Conservation (phyloP, 1,140 invertebrate species). For the Nasonia longicornis region DNA sequence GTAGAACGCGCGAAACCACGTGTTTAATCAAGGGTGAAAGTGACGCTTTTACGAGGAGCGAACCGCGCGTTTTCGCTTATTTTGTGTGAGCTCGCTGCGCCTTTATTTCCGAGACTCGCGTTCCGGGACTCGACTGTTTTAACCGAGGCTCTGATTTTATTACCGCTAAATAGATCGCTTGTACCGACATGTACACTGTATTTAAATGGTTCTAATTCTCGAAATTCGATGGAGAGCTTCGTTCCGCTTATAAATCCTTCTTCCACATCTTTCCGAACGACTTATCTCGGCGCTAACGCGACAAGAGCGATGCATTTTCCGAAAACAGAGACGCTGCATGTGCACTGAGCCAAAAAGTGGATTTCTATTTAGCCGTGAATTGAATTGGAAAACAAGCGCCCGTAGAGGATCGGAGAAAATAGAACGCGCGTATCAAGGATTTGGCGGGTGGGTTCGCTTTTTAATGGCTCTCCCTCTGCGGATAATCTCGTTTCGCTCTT, state of each 20-base stretch:
- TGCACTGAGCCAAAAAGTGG: background rate
- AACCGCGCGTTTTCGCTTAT: background rate
- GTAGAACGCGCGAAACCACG: background rate
- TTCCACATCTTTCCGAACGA: no score
- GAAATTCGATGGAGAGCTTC: no score
- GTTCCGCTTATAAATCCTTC: no score
- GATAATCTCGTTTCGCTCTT: background rate
- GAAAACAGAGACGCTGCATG: background rate
- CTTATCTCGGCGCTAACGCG: no score
- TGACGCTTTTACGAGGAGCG: constrained; percentile 24
- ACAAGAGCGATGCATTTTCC: no score
- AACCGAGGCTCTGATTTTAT: no score
- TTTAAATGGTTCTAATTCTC: no score
- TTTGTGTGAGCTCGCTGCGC: no score
- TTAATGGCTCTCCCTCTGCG: no score
- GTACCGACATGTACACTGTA: no score
- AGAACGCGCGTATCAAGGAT: background rate
- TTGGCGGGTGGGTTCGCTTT: background rate
- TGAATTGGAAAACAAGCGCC: constrained; percentile 51
- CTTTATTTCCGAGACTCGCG: background rate
- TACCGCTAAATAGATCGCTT: no score
- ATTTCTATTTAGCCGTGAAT: constrained; percentile 52
- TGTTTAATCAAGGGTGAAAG: constrained; percentile 38
- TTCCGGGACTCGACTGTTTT: background rate
- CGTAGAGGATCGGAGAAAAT: background rate